These are phyloP conservation scores for Drosophila monieri DNA, from an alignment of 2,888 invertebrate genomes.

Conservation along the genomic window DNA sequence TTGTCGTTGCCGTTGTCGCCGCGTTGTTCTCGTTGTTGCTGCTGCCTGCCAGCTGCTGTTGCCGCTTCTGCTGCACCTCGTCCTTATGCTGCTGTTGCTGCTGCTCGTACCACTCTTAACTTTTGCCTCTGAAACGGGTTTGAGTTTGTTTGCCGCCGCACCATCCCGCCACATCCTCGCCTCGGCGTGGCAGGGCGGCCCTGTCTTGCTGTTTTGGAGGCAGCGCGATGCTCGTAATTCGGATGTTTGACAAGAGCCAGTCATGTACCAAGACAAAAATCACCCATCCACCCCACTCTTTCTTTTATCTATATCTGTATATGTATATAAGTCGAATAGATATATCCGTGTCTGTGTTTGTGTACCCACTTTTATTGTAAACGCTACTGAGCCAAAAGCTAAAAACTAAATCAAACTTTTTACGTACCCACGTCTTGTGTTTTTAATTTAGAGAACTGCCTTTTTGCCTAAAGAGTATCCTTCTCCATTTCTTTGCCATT, in stretches of 20 bases:
- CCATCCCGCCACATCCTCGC: slow-evolving; percentile 25
- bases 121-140: slow-evolving; percentile 70
- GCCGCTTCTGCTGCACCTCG: slow-evolving; percentile 32
- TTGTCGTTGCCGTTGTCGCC: slow-evolving; percentile 21
- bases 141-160: slow-evolving; percentile 56
- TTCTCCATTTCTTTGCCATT: slow-evolving; percentile 9
- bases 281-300: slow-evolving; percentile 36
- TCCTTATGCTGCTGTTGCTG: slow-evolving; percentile 39
- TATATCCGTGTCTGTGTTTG: slow-evolving; percentile 39
- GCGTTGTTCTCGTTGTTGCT: slow-evolving; percentile 25
- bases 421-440: slow-evolving; percentile 35
- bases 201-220: slow-evolving; percentile 21
- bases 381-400: slow-evolving; percentile 36
- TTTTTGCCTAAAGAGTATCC: slow-evolving; percentile 28
- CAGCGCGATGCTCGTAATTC: slow-evolving; percentile 53
- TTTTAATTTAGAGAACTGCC: slow-evolving; percentile 53
- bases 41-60: slow-evolving; percentile 55
- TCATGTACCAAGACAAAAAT: slow-evolving; percentile 50
- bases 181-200: background rate
- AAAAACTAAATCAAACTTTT: slow-evolving; percentile 57
- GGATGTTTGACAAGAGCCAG: slow-evolving; percentile 62
- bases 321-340: slow-evolving; percentile 13
- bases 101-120: slow-evolving; percentile 35
- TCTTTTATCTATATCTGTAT: slow-evolving; percentile 7
- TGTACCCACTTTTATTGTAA: slow-evolving; percentile 45